phyloP scores from a whole-genome alignment of 1,140 invertebrate species.

The Leptopilina boulardi region DNA sequence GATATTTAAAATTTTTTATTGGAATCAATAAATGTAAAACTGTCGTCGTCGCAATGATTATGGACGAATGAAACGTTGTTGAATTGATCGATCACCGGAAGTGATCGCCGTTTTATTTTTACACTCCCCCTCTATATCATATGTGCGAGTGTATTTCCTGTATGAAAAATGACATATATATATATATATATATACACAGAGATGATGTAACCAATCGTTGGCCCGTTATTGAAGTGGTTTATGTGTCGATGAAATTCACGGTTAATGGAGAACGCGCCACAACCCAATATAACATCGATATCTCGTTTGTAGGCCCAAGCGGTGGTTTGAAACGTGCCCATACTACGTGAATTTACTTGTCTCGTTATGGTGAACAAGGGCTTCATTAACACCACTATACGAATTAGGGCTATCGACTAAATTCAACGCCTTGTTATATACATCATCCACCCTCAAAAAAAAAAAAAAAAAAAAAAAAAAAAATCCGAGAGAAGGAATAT shows the following conservation, averaged over 20 bases:
- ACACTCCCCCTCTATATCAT: conserved; percentile 1
- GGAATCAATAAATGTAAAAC: not conserved
- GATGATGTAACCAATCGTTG: conserved; percentile 2
- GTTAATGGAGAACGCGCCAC: conserved; percentile 22
- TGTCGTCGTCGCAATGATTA: conserved; percentile 13
- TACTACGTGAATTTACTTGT: conserved; percentile 23
- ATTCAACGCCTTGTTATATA: not conserved
- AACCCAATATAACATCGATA: conserved; percentile 25
- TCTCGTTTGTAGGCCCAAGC: conserved; percentile 11
- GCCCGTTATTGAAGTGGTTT: conserved; percentile 10
- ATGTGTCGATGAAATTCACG: conserved; percentile 23
- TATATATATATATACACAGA: not conserved
- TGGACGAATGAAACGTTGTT: conserved; percentile 12
- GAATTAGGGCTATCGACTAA: not conserved
- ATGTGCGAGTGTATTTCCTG: not conserved
- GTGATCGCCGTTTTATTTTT: conserved; percentile 22
- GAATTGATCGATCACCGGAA: conserved; percentile 23
- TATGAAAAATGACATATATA: conserved; percentile 18
- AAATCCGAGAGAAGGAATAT: too few species aligned
- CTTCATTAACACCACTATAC: not conserved
- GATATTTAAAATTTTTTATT: conserved; percentile 14
- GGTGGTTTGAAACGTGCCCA: not conserved
- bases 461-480: not conserved
- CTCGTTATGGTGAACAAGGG: conserved; percentile 14
- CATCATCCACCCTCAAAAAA: not conserved